Base-by-base conservation (phyloP, 2,888 invertebrate genomes). In the Diplazon laetatorius region DNA sequence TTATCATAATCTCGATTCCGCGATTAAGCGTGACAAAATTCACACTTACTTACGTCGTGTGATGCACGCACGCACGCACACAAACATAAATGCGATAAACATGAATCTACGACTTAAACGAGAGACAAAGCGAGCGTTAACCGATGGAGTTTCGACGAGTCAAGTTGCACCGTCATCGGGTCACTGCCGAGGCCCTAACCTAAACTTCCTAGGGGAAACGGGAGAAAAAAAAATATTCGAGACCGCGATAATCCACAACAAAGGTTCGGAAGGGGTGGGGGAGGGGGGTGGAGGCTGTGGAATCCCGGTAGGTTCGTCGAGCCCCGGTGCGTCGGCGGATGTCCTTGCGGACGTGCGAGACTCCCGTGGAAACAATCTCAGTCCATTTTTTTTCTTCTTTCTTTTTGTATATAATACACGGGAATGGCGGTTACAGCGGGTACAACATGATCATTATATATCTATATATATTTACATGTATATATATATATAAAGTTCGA, bases 131-230 rank as follows among this genome's bases (percentile, higher is more conserved):
- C 75, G 35, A 69, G 74, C 4, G 76, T 60, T 71, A 74, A 77
- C 74, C 44, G 70, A 46, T 60, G 66, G 73, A 57, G 77, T 60
- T 78, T 70, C 46, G 42, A 78, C 59, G 55, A 63, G 69, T 74
- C 78, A 88, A 88, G 83, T 72, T 88, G 88, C 88, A 88, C 68
- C 86, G 88, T 88, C 88, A 88, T 87, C 82, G 76, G 79, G 30
- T 39, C 70, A 39, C 50, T 78, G 60, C 69, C 59, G 77, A 50
- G 65, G 57, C 75, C 77, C 84, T 87, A 86, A 86, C 87, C 86
- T 87, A 85, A 81, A 75, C 65, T 37, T 60, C 59, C 60, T 50
- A 37, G 66, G 6, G 72, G 72, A 72, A n/a, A n/a, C n/a, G n/a
- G n/a, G n/a, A n/a, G n/a, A n/a, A n/a, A n/a, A n/a, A n/a, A n/a